Evolutionary conservation across 2,888 invertebrate species (phyloP).

Genomic region (Xylophagus ater): DNA sequence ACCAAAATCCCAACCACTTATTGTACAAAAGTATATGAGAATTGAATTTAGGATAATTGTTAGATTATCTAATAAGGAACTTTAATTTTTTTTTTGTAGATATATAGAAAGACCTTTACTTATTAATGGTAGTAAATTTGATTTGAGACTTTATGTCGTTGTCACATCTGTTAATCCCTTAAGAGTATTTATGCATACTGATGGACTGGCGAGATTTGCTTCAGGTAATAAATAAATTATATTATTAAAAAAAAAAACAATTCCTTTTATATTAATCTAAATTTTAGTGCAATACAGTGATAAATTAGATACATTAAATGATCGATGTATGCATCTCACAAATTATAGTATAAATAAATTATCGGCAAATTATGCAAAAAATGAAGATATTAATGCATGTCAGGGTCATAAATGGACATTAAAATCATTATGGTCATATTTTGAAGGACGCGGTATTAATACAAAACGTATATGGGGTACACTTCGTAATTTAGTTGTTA

Average conservation of each 20-base stretch:
- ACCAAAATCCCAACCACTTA: conserved; percentile 77
- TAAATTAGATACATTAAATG: conserved; percentile 63
- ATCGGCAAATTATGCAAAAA: conserved; percentile 75
- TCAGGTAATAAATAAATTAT: conserved; percentile 53
- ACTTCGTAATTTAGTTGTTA: conserved; percentile 82
- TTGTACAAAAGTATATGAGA: conserved; percentile 62
- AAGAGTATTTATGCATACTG: conserved; percentile 85
- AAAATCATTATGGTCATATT: conserved; percentile 52
- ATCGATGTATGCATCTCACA: conserved; percentile 84
- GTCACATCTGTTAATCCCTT: conserved; percentile 93
- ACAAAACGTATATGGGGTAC: conserved; percentile 68
- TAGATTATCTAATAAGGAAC: no score
- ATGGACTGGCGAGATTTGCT: conserved; percentile 92
- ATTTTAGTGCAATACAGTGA: conserved; percentile 67
- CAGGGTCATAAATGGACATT: conserved; percentile 90
- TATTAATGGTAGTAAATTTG: conserved; percentile 94
- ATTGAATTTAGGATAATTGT: neutral
- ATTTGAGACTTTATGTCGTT: conserved; percentile 87
- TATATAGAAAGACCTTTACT: conserved; percentile 75
- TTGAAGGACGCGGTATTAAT: conserved; percentile 55
- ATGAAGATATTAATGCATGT: conserved; percentile 81
- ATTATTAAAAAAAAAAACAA: conserved; percentile 1
- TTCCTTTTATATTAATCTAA: no score
- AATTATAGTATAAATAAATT: conserved; percentile 87
- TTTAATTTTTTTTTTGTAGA: conserved; percentile 24